Evolutionary conservation across 2,113 vertebrate species (phyloP).

Genomic region (Ploceus nigricollis): DNA sequence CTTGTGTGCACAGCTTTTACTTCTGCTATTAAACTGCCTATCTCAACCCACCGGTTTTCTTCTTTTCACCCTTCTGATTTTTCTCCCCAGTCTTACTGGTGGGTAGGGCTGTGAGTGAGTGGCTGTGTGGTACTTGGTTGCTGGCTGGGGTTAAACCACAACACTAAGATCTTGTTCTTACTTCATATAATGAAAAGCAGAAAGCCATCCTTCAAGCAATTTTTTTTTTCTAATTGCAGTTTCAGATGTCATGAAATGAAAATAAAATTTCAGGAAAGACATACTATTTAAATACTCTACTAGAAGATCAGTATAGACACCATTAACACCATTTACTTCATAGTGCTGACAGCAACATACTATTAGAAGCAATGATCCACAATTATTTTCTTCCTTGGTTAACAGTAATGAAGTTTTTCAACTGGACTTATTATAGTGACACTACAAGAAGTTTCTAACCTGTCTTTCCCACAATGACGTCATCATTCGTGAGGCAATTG

Average conservation of each 20-base stretch:
- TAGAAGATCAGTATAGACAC: not conserved
- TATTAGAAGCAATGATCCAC: not conserved
- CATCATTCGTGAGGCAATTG: constrained; percentile 84
- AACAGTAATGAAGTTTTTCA: not conserved
- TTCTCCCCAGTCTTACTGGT: not conserved
- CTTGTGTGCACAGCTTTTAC: not conserved
- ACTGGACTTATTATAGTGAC: not conserved
- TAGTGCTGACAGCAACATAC: not conserved
- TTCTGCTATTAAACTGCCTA: not conserved
- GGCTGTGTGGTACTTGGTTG: not conserved
- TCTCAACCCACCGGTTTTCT: not conserved
- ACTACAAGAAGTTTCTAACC: constrained; percentile 68
- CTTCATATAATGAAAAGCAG: not conserved
- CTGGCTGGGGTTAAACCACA: not conserved
- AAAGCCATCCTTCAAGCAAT: not conserved
- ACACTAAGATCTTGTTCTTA: not conserved
- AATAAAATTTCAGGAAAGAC: not conserved
- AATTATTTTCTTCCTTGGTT: not conserved
- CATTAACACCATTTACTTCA: not conserved
- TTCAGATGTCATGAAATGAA: not conserved
- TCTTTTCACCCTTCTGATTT: not conserved
- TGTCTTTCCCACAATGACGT: constrained; percentile 92
- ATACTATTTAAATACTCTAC: not conserved
- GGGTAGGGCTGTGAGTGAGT: not conserved
- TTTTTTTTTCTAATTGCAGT: not conserved